These are phyloP conservation scores for Zaprionus capensis DNA, from an alignment of 1,140 invertebrate genomes.

Conservation along the genomic window DNA sequence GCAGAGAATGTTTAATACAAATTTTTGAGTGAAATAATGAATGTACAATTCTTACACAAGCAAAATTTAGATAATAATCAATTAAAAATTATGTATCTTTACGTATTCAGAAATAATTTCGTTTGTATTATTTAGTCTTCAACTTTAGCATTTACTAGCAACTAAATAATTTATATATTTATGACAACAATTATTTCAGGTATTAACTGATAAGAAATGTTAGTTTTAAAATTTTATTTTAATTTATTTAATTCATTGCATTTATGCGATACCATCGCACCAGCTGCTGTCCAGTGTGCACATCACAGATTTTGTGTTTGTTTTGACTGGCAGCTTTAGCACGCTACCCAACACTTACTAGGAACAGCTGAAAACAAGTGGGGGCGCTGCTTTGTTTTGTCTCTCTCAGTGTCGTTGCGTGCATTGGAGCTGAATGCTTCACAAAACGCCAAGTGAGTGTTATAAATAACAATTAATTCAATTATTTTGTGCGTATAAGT, in stretches of 20 bases:
- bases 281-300: conserved; percentile 19
- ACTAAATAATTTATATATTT: background rate
- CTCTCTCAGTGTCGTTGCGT: conserved; percentile 53
- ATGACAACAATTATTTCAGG: background rate
- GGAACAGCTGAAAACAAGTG: conserved; percentile 56
- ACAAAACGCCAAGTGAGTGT: conserved; percentile 47
- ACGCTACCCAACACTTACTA: conserved; percentile 45
- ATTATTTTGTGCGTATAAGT: conserved; percentile 37
- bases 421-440: conserved; percentile 45
- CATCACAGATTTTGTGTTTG: conserved; percentile 37
- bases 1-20: background rate
- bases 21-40: background rate
- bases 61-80: background rate
- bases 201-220: background rate
- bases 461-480: conserved; percentile 62
- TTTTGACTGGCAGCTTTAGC: conserved; percentile 40
- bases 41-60: background rate
- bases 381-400: conserved; percentile 21
- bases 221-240: background rate
- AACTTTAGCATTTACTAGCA: background rate
- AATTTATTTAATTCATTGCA: background rate
- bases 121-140: background rate
- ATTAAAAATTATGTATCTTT: background rate
- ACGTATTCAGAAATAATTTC: background rate
- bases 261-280: conserved; percentile 28